Base-by-base conservation (phyloP, 2,888 invertebrate genomes). In the Acleris cristana region DNA sequence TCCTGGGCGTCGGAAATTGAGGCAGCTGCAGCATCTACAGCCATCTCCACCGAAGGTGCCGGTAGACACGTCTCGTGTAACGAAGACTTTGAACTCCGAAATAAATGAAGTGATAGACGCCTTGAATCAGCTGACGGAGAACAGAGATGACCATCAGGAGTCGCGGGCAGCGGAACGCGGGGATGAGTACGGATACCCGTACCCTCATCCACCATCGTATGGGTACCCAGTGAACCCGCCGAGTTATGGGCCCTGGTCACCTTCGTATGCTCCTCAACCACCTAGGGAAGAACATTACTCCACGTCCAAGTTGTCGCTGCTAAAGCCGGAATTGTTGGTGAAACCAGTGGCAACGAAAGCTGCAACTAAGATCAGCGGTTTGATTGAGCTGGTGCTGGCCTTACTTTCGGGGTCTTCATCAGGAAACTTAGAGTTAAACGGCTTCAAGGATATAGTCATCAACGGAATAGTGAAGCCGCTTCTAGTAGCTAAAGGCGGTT, bases 381-480 rank as follows among this genome's bases (percentile, higher is more conserved):
- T 93, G 51, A 79, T 90, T 40, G 79, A 86, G 23, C 76, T 92
- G 55, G 78, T 89, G 12, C 74, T 89, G 19, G 77, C 87, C 30
- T 76, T 92, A 10, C 73, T 92, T 23, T 80, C 83, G 0, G 87
- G 90, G 19, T 79, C 86, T 1, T 69, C 79, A 6, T 72, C 81
- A 0, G 83, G 83, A 30, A 84, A 82, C 61, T 70, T 81, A 3
- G 79, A 85, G 70, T 60, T 86, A 53, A 82, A 79, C 71, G 90
- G 90, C 16, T 80, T 92, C 34, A 88, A 86, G 70, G 88, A 88
- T 45, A 73, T 89, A 5, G 73, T 90, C 19, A 80, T 89, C 49
- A 86, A 90, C 49, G 89, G 90, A 10, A 85, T 93, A 65, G 71
- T 92, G 48, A 88, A 82, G 68, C 90, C 92, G 2, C 76, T 92